Evolutionary conservation across 2,113 vertebrate genomes (phyloP).

Genomic region (Phodopus roborovskii): DNA sequence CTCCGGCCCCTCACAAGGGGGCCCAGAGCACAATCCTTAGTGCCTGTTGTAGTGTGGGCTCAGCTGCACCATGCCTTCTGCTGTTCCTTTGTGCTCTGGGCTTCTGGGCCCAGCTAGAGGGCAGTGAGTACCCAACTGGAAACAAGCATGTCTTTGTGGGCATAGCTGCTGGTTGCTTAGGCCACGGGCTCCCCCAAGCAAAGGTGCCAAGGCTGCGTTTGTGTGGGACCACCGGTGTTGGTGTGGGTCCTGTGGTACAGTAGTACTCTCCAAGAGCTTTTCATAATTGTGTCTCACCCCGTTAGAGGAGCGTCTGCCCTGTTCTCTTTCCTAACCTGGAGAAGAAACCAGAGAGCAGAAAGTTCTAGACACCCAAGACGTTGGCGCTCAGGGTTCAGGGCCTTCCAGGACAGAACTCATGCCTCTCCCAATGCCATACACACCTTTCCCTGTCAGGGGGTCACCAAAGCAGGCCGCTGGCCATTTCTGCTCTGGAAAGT

Average conservation of each 20-base stretch:
- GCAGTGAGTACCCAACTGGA: not conserved
- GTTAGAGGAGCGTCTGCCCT: not conserved
- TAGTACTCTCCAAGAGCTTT: not conserved
- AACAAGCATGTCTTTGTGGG: rapidly evolving
- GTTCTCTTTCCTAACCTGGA: not conserved
- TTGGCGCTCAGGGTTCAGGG: not conserved
- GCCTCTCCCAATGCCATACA: rapidly evolving
- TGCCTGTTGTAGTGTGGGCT: not conserved
- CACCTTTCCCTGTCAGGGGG: not conserved
- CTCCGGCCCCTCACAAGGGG: not conserved
- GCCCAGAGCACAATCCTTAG: rapidly evolving
- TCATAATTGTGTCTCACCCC: not conserved
- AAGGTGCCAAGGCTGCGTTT: not conserved
- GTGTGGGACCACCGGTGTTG: too few species aligned
- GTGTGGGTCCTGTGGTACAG: not conserved
- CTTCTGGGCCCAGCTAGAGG: not conserved
- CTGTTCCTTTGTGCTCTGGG: not conserved
- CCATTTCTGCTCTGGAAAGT: not conserved
- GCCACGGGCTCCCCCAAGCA: not conserved
- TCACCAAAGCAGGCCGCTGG: not conserved
- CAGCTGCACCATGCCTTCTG: not conserved
- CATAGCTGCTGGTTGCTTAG: not conserved
- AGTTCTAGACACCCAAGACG: not conserved
- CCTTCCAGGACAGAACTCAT: not conserved
- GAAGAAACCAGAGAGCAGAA: not conserved